Percentiles rank a stretch among this genome's conserved stretches.
These are phyloP conservation scores for Caenorhabditis latens DNA, from an alignment of 1,140 invertebrate genomes.

Conservation along the genomic window DNA sequence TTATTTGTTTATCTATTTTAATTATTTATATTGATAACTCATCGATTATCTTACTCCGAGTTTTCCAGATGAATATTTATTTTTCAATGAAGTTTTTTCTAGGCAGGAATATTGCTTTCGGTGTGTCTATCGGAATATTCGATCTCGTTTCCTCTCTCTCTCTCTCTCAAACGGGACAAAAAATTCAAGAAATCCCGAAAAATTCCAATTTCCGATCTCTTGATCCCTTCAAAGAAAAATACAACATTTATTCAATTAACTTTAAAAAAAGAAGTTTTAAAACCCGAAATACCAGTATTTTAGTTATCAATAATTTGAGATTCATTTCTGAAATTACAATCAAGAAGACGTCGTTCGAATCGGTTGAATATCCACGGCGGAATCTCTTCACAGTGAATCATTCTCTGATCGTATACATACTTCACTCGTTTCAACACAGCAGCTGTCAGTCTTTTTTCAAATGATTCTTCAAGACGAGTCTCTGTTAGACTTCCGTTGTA, in stretches of 20 bases:
- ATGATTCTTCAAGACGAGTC: background rate
- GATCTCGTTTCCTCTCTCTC: too few species aligned
- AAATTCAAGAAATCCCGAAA: too few species aligned
- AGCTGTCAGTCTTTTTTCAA: background rate
- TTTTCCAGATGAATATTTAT: too few species aligned
- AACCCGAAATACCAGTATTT: conserved; percentile 6
- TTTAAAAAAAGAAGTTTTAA: background rate
- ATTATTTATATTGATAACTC: too few species aligned
- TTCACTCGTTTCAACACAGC: conserved; percentile 10
- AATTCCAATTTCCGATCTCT: too few species aligned
- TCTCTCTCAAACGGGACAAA: too few species aligned
- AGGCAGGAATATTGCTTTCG: too few species aligned
- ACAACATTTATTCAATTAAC: background rate
- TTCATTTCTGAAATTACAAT: conserved; percentile 34
- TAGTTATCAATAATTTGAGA: background rate
- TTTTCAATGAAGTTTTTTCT: too few species aligned
- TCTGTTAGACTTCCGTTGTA: conserved; percentile 6
- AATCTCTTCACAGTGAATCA: conserved; percentile 22
- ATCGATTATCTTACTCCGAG: too few species aligned
- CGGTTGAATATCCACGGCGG: background rate
- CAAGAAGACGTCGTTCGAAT: background rate
- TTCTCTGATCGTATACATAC: conserved; percentile 9
- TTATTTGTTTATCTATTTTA: too few species aligned
- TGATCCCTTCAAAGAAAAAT: too few species aligned
- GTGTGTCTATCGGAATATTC: too few species aligned